phyloP scores from a whole-genome alignment of 2,113 vertebrate species.

The Monopterus albus region DNA sequence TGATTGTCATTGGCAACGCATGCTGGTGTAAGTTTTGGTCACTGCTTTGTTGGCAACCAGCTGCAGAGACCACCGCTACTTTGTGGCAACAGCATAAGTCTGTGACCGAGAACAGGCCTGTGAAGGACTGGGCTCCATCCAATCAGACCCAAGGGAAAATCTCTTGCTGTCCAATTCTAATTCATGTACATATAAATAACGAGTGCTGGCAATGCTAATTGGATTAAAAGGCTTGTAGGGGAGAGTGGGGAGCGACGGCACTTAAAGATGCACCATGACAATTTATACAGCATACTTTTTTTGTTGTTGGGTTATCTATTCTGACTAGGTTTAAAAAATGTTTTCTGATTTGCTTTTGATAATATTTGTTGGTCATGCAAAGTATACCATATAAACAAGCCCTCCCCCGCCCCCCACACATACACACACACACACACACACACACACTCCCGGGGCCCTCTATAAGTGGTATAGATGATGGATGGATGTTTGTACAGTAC shows the following conservation, averaged over 20 bases:
- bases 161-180: constrained; percentile 70
- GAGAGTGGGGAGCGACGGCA: constrained; percentile 21
- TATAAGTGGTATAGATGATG: too few species aligned
- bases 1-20: not conserved
- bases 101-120: constrained; percentile 34
- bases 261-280: constrained; percentile 4
- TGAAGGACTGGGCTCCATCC: constrained; percentile 65
- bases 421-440: too few species aligned
- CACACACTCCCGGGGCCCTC: too few species aligned
- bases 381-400: too few species aligned
- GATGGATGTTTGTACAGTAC: too few species aligned
- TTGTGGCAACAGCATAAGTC: constrained; percentile 4
- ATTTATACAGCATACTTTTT: not conserved
- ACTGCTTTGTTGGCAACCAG: constrained; percentile 2
- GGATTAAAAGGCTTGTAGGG: constrained; percentile 67
- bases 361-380: too few species aligned
- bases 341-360: too few species aligned
- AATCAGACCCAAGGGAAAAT: constrained; percentile 59
- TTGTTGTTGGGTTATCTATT: not conserved
- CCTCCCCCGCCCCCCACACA: too few species aligned
- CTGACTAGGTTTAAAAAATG: not conserved
- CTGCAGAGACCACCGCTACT: constrained; percentile 10
- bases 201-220: constrained; percentile 71
- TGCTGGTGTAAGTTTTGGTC: not conserved
- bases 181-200: constrained; percentile 79